Conservation (phyloP, 2,113 vertebrate species). For the Gallinago undulata region DNA sequence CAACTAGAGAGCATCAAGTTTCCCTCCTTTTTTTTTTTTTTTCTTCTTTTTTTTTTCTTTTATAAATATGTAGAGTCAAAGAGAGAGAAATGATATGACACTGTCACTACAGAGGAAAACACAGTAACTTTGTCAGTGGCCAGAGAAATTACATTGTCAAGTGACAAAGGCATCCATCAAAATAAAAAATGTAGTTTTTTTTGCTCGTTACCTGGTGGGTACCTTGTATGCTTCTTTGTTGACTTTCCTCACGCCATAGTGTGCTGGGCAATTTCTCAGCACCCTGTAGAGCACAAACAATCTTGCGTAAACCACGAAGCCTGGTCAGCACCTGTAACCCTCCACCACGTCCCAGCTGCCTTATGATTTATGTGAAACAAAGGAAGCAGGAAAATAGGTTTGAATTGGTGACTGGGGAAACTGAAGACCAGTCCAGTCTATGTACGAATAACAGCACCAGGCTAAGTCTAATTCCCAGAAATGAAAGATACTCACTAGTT, state of each 20-base stretch:
- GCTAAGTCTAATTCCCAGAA: not conserved
- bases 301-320: not conserved
- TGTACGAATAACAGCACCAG: not conserved
- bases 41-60: not conserved
- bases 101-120: not conserved
- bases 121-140: not conserved
- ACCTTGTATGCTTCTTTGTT: not conserved
- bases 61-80: not conserved
- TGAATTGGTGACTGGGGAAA: not conserved
- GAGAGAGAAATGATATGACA: not conserved
- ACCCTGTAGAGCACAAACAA: not conserved
- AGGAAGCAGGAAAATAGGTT: not conserved
- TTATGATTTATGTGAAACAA: not conserved
- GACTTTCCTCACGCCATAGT: not conserved
- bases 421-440: fast-evolving
- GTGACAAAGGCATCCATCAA: conserved; percentile 21
- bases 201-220: not conserved
- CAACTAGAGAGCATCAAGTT: not conserved
- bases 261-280: not conserved
- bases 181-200: conserved; percentile 13
- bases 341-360: not conserved
- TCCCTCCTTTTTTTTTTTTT: not conserved
- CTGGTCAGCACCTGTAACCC: not conserved
- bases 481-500: not conserved
- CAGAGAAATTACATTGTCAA: conserved; percentile 8